Evolutionary conservation across 2,797 vertebrate genomes (phyloP), one percentile per base, ranked within the genome.

Genomic region (Gallinago nigripennis): DNA sequence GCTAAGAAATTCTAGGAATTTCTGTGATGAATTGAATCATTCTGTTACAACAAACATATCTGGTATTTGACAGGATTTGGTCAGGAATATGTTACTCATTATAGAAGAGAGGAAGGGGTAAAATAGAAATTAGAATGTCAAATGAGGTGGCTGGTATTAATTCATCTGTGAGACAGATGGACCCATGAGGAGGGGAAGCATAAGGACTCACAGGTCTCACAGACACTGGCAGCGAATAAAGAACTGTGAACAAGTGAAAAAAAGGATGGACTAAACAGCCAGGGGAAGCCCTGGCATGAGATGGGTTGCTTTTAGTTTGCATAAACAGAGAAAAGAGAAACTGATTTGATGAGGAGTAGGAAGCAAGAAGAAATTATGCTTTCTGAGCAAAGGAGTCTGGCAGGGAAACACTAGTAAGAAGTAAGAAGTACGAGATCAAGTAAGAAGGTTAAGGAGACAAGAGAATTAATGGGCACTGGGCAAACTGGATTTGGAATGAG

Each of bases 41-140:
- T 31, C 41, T 53, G 5, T 65, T 53, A 18, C 17, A 37, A 64
- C 27, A 86, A 76, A 60, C 11, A 17, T 28, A 60, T 8, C 25
- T 37, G 12, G 4, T 28, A 9, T 60, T 89, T 68, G 9, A 64
- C 23, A 50, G 41, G 23, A 21, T 72, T 76, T 82, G 31, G 23
- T 64, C 50, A 82, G 28, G n/a, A 82, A 69, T 48, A 35, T 0
- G 0, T 41, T 53, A 33, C 0, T 1, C 0, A 0, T 82, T 58
- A 66, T 4, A 57, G 21, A 60, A 8, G 5, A 92, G 60, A 54
- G 18, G 9, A 80, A 79, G 85, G n/a, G 19, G 3, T 35, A 23
- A 72, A 30, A 66, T 0, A 66, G 41, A 76, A 82, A 65, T 56
- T 20, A 88, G 25, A 82, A 45, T 15, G 48, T 14, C 15, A 90